Evolutionary conservation across 1,140 invertebrate species (phyloP).

Genomic region (Cydia pomonella): DNA sequence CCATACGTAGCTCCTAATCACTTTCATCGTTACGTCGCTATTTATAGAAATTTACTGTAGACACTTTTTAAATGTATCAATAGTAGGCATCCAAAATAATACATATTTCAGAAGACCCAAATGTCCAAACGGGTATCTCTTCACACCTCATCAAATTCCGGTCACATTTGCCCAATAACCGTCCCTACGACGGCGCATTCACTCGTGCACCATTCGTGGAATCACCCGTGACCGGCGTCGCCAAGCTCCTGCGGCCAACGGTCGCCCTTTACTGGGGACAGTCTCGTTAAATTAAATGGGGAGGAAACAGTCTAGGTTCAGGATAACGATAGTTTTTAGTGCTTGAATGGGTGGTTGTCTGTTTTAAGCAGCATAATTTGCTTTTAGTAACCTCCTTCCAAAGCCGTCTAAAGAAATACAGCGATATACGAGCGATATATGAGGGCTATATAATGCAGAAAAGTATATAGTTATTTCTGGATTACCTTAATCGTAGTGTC

Average conservation of each 20-base stretch:
- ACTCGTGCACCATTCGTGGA: not conserved
- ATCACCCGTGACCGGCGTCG: not conserved
- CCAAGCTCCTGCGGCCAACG: constrained; percentile 18
- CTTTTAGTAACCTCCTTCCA: not conserved
- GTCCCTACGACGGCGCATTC: not conserved
- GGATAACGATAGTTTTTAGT: not conserved
- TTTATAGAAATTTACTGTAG: too few species aligned
- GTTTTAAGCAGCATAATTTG: not conserved
- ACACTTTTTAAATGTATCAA: too few species aligned
- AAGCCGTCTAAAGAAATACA: not conserved
- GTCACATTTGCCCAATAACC: constrained; percentile 7
- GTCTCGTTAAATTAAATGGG: constrained; percentile 25
- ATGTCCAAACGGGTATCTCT: not conserved
- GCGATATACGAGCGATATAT: too few species aligned
- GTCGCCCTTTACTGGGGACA: not conserved
- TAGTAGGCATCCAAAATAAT: not conserved
- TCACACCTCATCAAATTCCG: constrained; percentile 9
- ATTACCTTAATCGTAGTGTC: too few species aligned
- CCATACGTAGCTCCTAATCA: too few species aligned
- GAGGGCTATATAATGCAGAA: too few species aligned
- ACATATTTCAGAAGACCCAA: not conserved
- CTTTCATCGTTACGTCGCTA: too few species aligned
- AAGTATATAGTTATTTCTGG: too few species aligned
- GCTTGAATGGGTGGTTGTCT: not conserved
- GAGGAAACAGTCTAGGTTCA: not conserved